Percentiles rank a stretch among this genome's conserved stretches.
These are phyloP conservation scores for Drosophila infuscata DNA, from an alignment of 2,888 invertebrate genomes.

Conservation along the genomic window DNA sequence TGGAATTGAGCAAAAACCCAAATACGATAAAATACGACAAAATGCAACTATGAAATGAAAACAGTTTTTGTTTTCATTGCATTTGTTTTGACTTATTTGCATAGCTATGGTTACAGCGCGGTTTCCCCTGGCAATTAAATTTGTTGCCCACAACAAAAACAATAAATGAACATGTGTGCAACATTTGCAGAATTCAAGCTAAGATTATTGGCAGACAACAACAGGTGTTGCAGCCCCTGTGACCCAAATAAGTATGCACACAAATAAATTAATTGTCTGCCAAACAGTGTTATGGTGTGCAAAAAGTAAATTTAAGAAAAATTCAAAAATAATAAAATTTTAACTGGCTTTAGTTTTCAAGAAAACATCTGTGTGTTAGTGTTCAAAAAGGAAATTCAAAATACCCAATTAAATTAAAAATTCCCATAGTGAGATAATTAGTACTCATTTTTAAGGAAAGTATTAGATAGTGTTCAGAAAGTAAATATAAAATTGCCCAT, in stretches of 20 bases:
- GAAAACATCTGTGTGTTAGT: not conserved
- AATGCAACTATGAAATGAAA: constrained; percentile 39
- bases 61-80: constrained; percentile 18
- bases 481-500: not conserved
- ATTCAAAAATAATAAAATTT: not conserved
- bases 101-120: constrained; percentile 68
- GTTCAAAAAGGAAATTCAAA: not conserved
- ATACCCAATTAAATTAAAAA: not conserved
- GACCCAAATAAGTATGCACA: constrained; percentile 12
- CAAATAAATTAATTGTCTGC: not conserved
- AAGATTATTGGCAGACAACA: constrained; percentile 26
- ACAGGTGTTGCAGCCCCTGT: constrained; percentile 55
- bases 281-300: not conserved
- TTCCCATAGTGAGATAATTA: too few relatives aligned
- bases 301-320: not conserved
- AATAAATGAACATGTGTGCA: constrained; percentile 4
- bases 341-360: not conserved
- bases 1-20: constrained; percentile 82
- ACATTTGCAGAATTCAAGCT: not conserved
- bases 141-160: constrained; percentile 8
- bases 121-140: constrained; percentile 42
- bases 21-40: constrained; percentile 22
- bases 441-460: not conserved
- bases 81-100: constrained; percentile 65
- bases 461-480: not conserved